These are phyloP conservation scores for Telmatherina bonti DNA, from an alignment of 2,797 vertebrate species.

Conservation along the genomic window DNA sequence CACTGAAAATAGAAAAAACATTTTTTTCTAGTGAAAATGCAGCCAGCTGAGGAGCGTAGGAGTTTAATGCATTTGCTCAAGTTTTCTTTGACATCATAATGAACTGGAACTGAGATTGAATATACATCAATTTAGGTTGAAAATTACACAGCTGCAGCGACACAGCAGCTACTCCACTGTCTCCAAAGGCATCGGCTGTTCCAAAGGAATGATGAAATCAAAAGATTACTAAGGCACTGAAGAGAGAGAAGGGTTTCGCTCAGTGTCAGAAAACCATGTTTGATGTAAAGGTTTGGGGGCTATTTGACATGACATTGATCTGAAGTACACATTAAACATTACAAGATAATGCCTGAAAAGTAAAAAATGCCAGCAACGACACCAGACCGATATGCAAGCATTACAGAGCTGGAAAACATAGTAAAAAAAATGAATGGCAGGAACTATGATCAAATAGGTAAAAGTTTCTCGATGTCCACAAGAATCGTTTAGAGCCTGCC, in stretches of 20 bases:
- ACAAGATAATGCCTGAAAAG: not conserved
- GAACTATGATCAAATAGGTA: not conserved
- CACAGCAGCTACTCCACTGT: not conserved
- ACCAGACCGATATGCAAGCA: not conserved
- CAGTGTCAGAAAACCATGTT: not conserved
- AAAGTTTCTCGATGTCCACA: not conserved
- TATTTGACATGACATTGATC: not conserved
- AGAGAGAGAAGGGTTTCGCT: too few relatives aligned
- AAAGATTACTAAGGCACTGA: not conserved
- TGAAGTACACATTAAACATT: not conserved
- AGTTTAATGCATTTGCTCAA: constrained; percentile 1
- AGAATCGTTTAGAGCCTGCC: not conserved
- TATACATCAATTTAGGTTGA: not conserved
- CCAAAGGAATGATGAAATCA: not conserved
- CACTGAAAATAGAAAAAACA: not conserved
- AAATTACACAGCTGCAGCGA: not conserved
- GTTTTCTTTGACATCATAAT: not conserved
- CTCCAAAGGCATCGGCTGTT: not conserved
- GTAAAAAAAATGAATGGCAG: not conserved
- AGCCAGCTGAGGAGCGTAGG: not conserved
- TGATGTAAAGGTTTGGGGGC: not conserved
- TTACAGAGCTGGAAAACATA: not conserved
- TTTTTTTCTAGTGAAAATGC: not conserved
- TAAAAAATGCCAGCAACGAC: not conserved
- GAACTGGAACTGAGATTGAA: not conserved